phyloP scores from a whole-genome alignment of 2,113 vertebrate genomes.

The Motacilla tschutschensis region DNA sequence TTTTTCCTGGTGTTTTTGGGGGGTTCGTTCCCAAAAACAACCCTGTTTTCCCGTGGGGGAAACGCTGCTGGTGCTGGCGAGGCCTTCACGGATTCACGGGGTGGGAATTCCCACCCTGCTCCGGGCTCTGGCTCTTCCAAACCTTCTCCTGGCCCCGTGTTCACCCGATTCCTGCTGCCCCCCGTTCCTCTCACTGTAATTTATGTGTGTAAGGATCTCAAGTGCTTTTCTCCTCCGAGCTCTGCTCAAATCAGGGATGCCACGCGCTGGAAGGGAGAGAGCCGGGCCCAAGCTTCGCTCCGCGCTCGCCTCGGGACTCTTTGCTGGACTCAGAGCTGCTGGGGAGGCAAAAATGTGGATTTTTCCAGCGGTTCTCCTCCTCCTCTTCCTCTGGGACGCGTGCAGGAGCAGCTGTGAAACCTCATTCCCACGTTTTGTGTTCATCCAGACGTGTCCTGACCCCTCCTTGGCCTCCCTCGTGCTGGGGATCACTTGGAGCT shows the following conservation, averaged over 20 bases:
- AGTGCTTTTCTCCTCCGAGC: constrained; percentile 48
- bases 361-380: background rate
- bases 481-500: background rate
- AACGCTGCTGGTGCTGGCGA: background rate
- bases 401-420: constrained; percentile 36
- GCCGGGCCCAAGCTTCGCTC: constrained; percentile 2
- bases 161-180: background rate
- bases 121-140: background rate
- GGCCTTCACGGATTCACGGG: background rate
- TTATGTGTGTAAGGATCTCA: constrained; percentile 55
- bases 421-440: background rate
- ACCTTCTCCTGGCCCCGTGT: background rate
- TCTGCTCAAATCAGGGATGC: constrained; percentile 49
- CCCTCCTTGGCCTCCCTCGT: background rate
- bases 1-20: background rate
- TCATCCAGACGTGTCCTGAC: constrained; percentile 11
- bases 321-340: background rate
- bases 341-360: background rate
- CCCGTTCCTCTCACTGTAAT: constrained; percentile 28
- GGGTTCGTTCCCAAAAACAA: background rate
- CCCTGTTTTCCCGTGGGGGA: background rate
- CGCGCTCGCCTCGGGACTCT: background rate
- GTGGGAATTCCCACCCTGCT: background rate
- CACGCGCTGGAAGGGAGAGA: constrained; percentile 44
- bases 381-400: background rate